Conservation (phyloP, 1,140 invertebrate species). For the Ptiloglossa arizonensis region DNA sequence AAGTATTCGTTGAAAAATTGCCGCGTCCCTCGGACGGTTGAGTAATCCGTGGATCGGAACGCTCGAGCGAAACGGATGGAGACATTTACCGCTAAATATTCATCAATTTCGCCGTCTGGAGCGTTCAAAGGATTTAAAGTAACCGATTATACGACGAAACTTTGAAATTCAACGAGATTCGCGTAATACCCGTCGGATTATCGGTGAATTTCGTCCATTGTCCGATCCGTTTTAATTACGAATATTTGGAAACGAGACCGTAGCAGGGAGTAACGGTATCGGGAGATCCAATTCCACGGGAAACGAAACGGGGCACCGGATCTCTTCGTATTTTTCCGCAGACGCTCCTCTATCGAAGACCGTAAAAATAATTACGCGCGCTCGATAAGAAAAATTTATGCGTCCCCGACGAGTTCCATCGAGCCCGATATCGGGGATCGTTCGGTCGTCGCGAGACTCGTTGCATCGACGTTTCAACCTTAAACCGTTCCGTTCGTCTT, state of each 20-base stretch:
- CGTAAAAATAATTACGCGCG: too few relatives aligned
- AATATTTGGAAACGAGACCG: neutral
- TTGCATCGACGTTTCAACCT: too few relatives aligned
- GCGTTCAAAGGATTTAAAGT: neutral
- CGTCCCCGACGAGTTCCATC: too few relatives aligned
- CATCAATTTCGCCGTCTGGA: conserved; percentile 10
- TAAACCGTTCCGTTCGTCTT: too few relatives aligned
- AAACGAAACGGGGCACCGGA: neutral
- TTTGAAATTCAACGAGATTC: neutral
- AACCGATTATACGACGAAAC: neutral
- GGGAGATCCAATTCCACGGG: neutral
- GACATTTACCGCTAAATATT: conserved; percentile 21
- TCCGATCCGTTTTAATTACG: neutral
- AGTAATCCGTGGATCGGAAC: neutral
- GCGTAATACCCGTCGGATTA: conserved; percentile 5
- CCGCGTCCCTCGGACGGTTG: neutral
- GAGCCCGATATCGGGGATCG: too few relatives aligned
- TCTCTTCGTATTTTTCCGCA: neutral
- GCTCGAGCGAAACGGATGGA: neutral
- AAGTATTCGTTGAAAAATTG: neutral
- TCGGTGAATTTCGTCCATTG: neutral
- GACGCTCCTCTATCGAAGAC: too few relatives aligned
- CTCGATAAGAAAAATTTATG: too few relatives aligned
- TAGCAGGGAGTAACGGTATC: neutral
- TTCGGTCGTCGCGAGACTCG: neutral